Evolutionary conservation across 2,797 vertebrate species (phyloP), one percentile per base, ranked within the genome.

Genomic region (Amniataba percoides): DNA sequence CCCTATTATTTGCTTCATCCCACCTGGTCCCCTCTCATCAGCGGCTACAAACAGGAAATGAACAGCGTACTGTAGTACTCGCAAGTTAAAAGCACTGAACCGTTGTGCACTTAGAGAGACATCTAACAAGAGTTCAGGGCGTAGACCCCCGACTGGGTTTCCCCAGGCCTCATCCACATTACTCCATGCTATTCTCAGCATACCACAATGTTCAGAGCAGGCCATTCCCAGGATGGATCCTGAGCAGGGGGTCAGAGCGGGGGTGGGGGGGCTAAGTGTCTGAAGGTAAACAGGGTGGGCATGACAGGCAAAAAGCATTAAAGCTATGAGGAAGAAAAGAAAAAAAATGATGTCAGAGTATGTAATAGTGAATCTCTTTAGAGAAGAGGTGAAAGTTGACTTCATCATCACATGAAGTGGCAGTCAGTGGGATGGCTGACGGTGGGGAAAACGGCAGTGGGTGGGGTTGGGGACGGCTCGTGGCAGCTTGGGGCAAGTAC

Each of bases 161-260:
- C 86, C 84, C 86, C 82, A 76, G 92, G 92, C 93, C 88, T 89
- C 67, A 43, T 93, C 88, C 86, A 89, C 94, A 95, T 95, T 95
- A 93, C 94, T 95, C 93, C 95, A 94, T 95, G 94, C 94, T 95
- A 91, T 91, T 90, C 46, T 83, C 87, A 94, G 93, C 94, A 95
- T 89, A 95, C 93, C 93, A 95, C 93, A 95, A 95, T 94, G 94
- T 94, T 93, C 92, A 94, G 88, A 94, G 76, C 80, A 89, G 91
- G 90, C 93, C 87, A 53, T 85, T 86, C 81, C 78, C 90, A 88
- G 91, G 89, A 87, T 70, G 65, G 51, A 73, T 83, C 90, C 82
- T 88, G 74, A 92, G 90, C 72, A 83, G 81, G 85, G 84, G 71
- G 77, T 82, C 74, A 82, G 76, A 77, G 72, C 27, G 77, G 75